A percentile compares a stretch with the other conserved stretches of the same genome.
Evolutionary conservation across 2,113 vertebrate genomes (phyloP).

Genomic region (Rostratula benghalensis): DNA sequence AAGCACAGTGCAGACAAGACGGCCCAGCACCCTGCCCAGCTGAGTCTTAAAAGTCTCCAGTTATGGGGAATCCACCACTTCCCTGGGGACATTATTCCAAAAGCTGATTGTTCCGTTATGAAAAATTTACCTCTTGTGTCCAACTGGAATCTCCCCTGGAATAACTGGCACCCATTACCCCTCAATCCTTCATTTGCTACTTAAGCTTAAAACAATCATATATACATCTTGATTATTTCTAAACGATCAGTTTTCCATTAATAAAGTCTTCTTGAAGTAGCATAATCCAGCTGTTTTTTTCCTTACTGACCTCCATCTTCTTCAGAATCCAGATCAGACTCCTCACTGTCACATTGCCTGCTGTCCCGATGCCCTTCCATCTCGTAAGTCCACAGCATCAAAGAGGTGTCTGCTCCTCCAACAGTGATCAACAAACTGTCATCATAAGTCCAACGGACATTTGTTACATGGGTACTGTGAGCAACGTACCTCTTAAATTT

Average conservation of each 20-base stretch:
- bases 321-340: slow-evolving; percentile 95
- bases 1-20: background rate
- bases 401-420: slow-evolving; percentile 91
- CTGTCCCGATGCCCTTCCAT: slow-evolving; percentile 85
- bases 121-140: background rate
- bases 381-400: slow-evolving; percentile 96
- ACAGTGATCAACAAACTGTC: slow-evolving; percentile 90
- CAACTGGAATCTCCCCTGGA: background rate
- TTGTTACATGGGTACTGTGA: slow-evolving; percentile 95
- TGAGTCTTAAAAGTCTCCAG: background rate
- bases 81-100: background rate
- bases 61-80: background rate
- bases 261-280: background rate
- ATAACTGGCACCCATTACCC: background rate
- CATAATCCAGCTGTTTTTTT: background rate
- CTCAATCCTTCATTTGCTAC: background rate
- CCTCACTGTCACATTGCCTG: slow-evolving; percentile 91
- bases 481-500: slow-evolving; percentile 96
- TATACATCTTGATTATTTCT: background rate
- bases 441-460: slow-evolving; percentile 93
- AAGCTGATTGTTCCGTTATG: background rate
- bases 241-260: background rate
- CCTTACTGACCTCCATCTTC: slow-evolving; percentile 89
- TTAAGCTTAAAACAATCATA: background rate
- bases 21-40: background rate